phyloP scores from a whole-genome alignment of 2,113 vertebrate species.

The Vulpes ferrilata region DNA sequence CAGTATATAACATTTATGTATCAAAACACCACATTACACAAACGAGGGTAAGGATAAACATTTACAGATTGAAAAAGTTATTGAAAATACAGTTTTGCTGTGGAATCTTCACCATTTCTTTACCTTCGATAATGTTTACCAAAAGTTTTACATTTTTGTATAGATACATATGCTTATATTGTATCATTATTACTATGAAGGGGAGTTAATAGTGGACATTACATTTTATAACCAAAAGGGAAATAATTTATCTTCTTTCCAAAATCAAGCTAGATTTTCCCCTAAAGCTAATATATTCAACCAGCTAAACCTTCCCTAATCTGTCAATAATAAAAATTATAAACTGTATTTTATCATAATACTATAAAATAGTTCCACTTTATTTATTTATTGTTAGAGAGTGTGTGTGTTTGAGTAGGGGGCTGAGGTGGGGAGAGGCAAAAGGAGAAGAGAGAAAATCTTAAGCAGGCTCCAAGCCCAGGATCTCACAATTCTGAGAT shows the following conservation, averaged over 20 bases:
- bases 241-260: not conserved
- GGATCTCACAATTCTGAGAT: not conserved
- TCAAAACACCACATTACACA: not conserved
- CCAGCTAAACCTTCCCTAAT: not conserved
- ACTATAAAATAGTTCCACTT: not conserved
- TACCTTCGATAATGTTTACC: not conserved
- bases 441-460: not conserved
- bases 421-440: not conserved
- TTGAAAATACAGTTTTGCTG: not conserved
- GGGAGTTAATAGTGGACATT: not conserved
- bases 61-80: not conserved
- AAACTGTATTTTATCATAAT: not conserved
- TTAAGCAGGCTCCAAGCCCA: not conserved
- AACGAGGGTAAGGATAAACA: not conserved
- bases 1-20: not conserved
- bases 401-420: not conserved
- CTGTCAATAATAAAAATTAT: not conserved
- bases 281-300: not conserved
- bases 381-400: not conserved
- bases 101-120: not conserved
- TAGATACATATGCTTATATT: not conserved
- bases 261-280: not conserved
- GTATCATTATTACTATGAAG: not conserved
- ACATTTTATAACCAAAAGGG: not conserved
- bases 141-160: not conserved